phyloP scores from a whole-genome alignment of 1,140 invertebrate species.

The Zaprionus vittiger region DNA sequence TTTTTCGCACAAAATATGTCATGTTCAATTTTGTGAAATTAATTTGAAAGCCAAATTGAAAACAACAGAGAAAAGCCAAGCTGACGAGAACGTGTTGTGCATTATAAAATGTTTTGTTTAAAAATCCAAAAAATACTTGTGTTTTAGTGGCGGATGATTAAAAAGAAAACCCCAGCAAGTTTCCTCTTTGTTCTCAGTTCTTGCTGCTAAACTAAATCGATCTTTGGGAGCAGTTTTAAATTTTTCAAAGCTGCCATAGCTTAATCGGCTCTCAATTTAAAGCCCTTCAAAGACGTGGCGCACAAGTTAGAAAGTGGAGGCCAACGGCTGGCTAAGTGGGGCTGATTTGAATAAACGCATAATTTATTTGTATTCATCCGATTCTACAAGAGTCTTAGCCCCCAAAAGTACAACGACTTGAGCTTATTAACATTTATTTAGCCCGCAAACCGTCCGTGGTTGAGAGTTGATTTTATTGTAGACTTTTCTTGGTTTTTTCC shows the following conservation, averaged over 20 bases:
- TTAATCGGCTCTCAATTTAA: slow-evolving; percentile 32
- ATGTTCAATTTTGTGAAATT: slow-evolving; percentile 2
- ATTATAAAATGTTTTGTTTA: background rate
- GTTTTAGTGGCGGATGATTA: background rate
- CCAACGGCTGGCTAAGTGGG: slow-evolving; percentile 34
- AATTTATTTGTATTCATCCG: slow-evolving; percentile 64
- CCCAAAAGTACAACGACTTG: slow-evolving; percentile 62
- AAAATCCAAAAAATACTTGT: background rate
- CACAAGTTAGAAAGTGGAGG: slow-evolving; percentile 11
- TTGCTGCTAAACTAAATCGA: background rate
- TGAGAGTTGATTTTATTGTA: slow-evolving; percentile 25
- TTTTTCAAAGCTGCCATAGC: background rate
- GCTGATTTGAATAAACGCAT: slow-evolving; percentile 60
- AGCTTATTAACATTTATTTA: slow-evolving; percentile 76
- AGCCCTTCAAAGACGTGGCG: background rate
- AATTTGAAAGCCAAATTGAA: background rate
- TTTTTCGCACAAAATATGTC: background rate
- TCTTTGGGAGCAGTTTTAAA: background rate
- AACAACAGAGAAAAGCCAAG: background rate
- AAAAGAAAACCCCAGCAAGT: background rate
- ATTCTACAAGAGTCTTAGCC: slow-evolving; percentile 40
- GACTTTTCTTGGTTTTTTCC: slow-evolving; percentile 16
- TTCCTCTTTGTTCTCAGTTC: background rate
- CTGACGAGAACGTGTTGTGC: background rate
- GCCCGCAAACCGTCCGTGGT: slow-evolving; percentile 42